A percentile compares a stretch with the other conserved stretches of the same genome.
Conservation (phyloP, 2,888 invertebrate species). For the Cryptus armator region DNA sequence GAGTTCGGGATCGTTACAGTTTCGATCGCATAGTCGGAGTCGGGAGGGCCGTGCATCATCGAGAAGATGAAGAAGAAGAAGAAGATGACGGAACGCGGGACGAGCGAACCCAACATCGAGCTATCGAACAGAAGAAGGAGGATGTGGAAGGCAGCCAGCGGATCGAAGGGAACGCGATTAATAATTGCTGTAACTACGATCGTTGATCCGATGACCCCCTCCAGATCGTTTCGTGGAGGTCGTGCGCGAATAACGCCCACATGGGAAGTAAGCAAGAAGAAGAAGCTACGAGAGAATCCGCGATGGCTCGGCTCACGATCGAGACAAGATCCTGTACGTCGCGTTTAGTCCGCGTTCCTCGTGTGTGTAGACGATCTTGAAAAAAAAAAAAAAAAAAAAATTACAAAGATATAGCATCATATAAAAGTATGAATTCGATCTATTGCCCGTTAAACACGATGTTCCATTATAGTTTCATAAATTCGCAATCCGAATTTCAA, state of each 20-base stretch:
- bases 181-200: slow-evolving; percentile 79
- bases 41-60: slow-evolving; percentile 62
- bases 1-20: slow-evolving; percentile 68
- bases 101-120: slow-evolving; percentile 55
- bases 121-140: slow-evolving; percentile 60
- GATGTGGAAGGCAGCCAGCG: slow-evolving; percentile 62
- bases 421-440: background rate
- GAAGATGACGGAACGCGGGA: slow-evolving; percentile 30
- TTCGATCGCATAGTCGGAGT: slow-evolving; percentile 62
- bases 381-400: background rate
- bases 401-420: background rate
- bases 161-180: slow-evolving; percentile 76
- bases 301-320: slow-evolving; percentile 66
- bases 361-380: slow-evolving; percentile 22
- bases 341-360: slow-evolving; percentile 13
- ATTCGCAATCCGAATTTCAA: background rate
- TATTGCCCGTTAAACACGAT: background rate
- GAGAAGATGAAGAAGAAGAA: slow-evolving; percentile 27
- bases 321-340: slow-evolving; percentile 47
- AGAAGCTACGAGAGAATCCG: slow-evolving; percentile 58
- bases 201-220: slow-evolving; percentile 81
- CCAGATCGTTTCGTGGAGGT: slow-evolving; percentile 76
- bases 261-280: slow-evolving; percentile 73
- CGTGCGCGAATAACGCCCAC: slow-evolving; percentile 77
- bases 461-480: background rate